phyloP scores from a whole-genome alignment of 37 sponge, comb jelly and placozoan genomes.

The Cladorhizidae sp. region DNA sequence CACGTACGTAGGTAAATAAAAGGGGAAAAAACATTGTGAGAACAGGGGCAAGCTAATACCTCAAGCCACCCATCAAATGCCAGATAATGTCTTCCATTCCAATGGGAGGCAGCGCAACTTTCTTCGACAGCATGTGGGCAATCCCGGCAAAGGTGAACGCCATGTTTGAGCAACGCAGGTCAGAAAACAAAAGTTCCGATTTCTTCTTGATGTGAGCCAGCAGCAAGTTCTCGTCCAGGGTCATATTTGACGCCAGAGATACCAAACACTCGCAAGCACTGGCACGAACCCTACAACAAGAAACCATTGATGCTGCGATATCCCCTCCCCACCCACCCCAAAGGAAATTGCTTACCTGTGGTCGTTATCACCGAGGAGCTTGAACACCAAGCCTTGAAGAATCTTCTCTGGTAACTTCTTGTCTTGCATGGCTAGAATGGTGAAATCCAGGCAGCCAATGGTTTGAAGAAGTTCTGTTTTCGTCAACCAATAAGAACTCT shows the following conservation, averaged over 20 bases:
- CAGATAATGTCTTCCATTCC: conserved; percentile 48
- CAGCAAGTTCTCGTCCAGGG: conserved; percentile 6
- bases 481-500: conserved; percentile 71
- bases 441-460: conserved; percentile 39
- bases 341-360: conserved; percentile 13
- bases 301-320: background rate
- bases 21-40: background rate
- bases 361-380: conserved; percentile 50
- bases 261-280: conserved; percentile 36
- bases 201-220: conserved; percentile 27
- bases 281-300: conserved; percentile 30
- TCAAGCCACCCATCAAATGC: conserved; percentile 27
- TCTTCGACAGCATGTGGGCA: conserved; percentile 10
- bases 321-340: background rate
- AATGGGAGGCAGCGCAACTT: conserved; percentile 8
- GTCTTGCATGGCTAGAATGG: conserved; percentile 20
- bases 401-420: conserved; percentile 18
- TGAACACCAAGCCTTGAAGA: conserved; percentile 25
- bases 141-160: conserved; percentile 50
- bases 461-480: conserved; percentile 71
- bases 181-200: conserved; percentile 11
- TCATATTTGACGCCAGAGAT: conserved; percentile 24
- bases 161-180: background rate
- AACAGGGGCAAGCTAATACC: background rate
- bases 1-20: too few species aligned